Evolutionary conservation across 2,797 vertebrate species (phyloP), one percentile per base, ranked within the genome.

Genomic region (Sebastiscus tertius): DNA sequence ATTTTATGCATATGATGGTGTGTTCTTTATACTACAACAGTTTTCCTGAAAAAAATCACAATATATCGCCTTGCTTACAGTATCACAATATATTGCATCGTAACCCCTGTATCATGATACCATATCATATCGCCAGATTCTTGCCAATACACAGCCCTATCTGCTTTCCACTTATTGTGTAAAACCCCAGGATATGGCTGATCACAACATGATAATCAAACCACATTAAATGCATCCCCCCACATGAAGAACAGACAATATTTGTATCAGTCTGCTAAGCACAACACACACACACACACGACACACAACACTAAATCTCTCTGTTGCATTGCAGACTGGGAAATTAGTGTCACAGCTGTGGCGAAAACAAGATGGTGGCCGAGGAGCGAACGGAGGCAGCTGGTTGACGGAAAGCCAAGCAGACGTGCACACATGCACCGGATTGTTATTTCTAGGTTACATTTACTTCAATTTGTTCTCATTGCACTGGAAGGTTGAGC

Each of bases 381-480:
- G 5, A 68, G 33, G 56, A 81, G 54, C 60, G 75, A 82, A 75
- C 20, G n/a, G 56, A 84, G 66, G 73, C 77, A 81, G 78, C 80
- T 81, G 72, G 66, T 59, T 86, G 68, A 88, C 6, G 27, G 42
- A 29, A 72, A 82, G 67, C 77, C 52, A 73, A 79, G 60, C 66
- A 65, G 76, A 82, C 69, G 54, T 34, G 14, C 59, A 72, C 18
- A 27, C 76, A 71, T 66, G 39, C 61, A 59, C 60, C 4, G 13
- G 60, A 72, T 67, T 86, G 75, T 87, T 81, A 79, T 89, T 89
- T 90, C 68, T 65, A 75, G 75, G 81, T 83, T 84, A 63, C 64
- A 68, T 78, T 86, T 76, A 58, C 79, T 86, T 85, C 55, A 80
- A 33, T 90, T 84, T 89, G 55, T 80, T 77, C n/a, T 85, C 64